phyloP scores from a whole-genome alignment of 2,113 vertebrate species.

The Orcinus orca region DNA sequence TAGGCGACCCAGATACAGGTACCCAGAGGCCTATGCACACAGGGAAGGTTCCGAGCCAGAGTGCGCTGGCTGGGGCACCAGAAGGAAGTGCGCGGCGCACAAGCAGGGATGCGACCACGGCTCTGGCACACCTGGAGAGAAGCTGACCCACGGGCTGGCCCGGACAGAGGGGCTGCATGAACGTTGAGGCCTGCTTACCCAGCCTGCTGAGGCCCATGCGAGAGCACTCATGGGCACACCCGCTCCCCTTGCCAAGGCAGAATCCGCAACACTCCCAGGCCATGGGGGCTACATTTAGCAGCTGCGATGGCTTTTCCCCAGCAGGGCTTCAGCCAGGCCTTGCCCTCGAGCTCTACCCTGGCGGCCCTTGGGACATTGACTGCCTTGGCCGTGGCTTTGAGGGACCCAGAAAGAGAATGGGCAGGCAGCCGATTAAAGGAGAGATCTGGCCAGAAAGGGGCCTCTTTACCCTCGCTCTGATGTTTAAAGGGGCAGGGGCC shows the following conservation, averaged over 20 bases:
- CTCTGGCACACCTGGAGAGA: neutral
- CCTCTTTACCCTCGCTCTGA: neutral
- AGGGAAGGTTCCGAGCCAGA: neutral
- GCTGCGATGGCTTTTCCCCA: neutral
- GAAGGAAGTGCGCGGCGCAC: accelerated
- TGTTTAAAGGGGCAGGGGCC: neutral
- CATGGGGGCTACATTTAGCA: accelerated
- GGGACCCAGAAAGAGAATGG: neutral
- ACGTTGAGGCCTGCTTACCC: neutral
- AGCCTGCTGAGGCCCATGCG: accelerated
- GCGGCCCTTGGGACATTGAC: neutral
- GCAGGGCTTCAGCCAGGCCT: neutral
- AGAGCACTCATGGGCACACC: neutral
- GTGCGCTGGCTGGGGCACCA: accelerated
- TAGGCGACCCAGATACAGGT: neutral
- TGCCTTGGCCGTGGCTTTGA: neutral
- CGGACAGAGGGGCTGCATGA: neutral
- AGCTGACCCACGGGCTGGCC: neutral
- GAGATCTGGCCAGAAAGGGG: neutral
- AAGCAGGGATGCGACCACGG: accelerated
- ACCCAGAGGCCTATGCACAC: neutral
- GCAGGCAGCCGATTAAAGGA: neutral
- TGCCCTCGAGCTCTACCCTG: neutral
- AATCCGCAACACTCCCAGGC: neutral
- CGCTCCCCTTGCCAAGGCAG: no score